Percentiles rank a stretch among this genome's conserved stretches.
These are phyloP conservation scores for Drosophila rhopaloa DNA, from an alignment of 1,140 invertebrate species.

Conservation along the genomic window DNA sequence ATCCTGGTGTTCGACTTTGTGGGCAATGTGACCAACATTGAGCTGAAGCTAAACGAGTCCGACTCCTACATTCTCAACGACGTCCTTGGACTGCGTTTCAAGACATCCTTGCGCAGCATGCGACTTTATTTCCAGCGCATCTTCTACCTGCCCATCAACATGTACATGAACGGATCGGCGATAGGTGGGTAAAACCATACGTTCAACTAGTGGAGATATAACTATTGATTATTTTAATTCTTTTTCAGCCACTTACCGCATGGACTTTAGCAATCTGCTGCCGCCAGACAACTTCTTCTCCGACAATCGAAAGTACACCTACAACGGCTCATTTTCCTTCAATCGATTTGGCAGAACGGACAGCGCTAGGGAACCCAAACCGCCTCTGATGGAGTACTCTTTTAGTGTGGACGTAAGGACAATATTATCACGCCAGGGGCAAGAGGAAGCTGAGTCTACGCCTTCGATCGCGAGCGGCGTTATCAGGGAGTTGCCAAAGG, in stretches of 20 bases:
- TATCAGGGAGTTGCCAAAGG: conserved; percentile 32
- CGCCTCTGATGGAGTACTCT: conserved; percentile 61
- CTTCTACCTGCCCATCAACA: conserved; percentile 75
- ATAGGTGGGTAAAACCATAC: conserved; percentile 40
- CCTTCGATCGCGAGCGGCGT: conserved; percentile 18
- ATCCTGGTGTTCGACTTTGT: conserved; percentile 75
- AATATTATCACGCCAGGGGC: conserved; percentile 23
- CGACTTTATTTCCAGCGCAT: conserved; percentile 75
- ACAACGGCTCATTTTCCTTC: conserved; percentile 53
- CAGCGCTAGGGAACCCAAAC: conserved; percentile 55
- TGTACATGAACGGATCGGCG: conserved; percentile 64
- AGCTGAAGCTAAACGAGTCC: conserved; percentile 56
- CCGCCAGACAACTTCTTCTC: conserved; percentile 58
- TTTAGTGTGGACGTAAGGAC: conserved; percentile 63
- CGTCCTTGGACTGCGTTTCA: conserved; percentile 69
- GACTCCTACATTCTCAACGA: conserved; percentile 68
- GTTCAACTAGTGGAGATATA: too few relatives aligned
- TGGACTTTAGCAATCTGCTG: conserved; percentile 65
- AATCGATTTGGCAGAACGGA: conserved; percentile 57
- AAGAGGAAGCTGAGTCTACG: not conserved
- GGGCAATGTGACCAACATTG: conserved; percentile 66
- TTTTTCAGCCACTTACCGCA: conserved; percentile 61
- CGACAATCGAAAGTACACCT: conserved; percentile 27
- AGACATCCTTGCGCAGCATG: conserved; percentile 67
- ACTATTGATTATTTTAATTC: too few relatives aligned